These are phyloP conservation scores for Alauda arvensis DNA, from an alignment of 2,797 vertebrate genomes.

Conservation along the genomic window DNA sequence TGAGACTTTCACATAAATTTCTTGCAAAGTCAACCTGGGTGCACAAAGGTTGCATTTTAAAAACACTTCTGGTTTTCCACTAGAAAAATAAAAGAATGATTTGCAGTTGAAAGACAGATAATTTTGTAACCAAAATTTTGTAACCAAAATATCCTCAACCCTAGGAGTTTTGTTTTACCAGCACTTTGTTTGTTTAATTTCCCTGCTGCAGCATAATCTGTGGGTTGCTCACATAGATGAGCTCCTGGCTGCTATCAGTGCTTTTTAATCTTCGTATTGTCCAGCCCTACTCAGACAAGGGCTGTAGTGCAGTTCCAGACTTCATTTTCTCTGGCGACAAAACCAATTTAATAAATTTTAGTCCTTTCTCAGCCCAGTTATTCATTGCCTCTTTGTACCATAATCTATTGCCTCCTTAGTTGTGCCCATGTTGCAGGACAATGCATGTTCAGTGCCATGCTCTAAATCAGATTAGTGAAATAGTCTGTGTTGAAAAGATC, in stretches of 20 bases:
- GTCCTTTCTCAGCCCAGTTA: not conserved
- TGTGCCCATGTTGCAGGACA: not conserved
- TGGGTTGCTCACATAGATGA: not conserved
- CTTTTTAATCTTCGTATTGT: not conserved
- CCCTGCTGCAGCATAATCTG: not conserved
- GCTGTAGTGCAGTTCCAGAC: not conserved
- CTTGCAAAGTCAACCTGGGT: not conserved
- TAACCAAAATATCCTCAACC: not conserved
- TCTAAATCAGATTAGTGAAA: constrained; percentile 7
- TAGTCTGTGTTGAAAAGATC: not conserved
- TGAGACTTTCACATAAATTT: not conserved
- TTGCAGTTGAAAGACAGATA: not conserved
- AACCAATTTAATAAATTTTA: not conserved
- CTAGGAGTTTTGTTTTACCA: not conserved
- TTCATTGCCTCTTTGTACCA: not conserved
- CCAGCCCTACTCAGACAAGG: not conserved
- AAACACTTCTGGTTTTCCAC: not conserved
- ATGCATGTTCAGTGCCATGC: not conserved
- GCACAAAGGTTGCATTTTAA: not conserved
- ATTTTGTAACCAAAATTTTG: not conserved
- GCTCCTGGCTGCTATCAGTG: not conserved
- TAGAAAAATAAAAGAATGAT: not conserved
- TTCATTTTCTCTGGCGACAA: constrained; percentile 14
- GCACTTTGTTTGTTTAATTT: not conserved
- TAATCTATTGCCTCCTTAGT: not conserved